Percentiles rank a stretch among this genome's conserved stretches.
These are phyloP conservation scores for Panthera uncia DNA, from an alignment of 2,113 vertebrate genomes.

Conservation along the genomic window DNA sequence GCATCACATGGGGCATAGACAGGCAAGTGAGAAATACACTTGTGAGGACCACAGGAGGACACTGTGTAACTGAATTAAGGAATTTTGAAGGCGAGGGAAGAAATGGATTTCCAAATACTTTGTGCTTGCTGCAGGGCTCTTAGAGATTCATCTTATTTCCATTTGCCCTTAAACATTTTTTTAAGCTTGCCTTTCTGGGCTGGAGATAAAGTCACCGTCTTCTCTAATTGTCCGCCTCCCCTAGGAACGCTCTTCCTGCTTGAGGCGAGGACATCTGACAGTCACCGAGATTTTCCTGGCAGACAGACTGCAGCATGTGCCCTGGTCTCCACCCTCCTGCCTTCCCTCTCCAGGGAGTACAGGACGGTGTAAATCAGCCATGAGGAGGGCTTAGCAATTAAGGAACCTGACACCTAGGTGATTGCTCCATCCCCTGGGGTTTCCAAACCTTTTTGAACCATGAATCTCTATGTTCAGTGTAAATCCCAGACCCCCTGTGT, in stretches of 20 bases:
- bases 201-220: neutral
- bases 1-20: constrained; percentile 34
- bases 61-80: constrained; percentile 70
- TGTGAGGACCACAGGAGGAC: constrained; percentile 51
- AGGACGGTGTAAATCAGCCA: neutral
- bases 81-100: constrained; percentile 80
- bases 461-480: neutral
- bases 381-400: neutral
- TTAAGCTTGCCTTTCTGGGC: constrained; percentile 60
- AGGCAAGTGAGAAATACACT: constrained; percentile 59
- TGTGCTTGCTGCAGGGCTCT: constrained; percentile 74
- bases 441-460: constrained; percentile 5
- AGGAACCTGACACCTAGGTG: constrained; percentile 17
- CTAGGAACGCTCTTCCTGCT: constrained; percentile 17
- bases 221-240: constrained; percentile 18
- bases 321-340: neutral
- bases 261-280: neutral
- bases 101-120: constrained; percentile 79
- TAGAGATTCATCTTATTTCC: constrained; percentile 80
- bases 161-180: constrained; percentile 67
- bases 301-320: neutral
- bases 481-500: neutral
- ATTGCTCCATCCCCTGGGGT: constrained; percentile 20
- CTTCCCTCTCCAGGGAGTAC: neutral
- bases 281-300: neutral